Conservation (phyloP, 2,113 vertebrate species). For the Ciconia boyciana region DNA sequence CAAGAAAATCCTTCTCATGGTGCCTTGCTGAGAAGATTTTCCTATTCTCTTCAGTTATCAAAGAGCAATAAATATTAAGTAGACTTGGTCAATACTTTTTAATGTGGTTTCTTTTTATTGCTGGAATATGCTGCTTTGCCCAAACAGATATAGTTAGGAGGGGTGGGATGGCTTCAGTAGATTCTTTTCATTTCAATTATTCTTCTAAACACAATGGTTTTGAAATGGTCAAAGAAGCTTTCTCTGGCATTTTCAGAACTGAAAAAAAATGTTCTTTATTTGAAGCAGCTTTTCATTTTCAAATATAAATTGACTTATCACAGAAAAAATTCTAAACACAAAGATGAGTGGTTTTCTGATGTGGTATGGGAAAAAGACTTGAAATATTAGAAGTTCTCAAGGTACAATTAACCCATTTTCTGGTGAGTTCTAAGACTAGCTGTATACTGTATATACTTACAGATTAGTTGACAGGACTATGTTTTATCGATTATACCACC, state of each 20-base stretch:
- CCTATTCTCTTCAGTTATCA: conserved; percentile 37
- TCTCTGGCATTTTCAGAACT: conserved; percentile 8
- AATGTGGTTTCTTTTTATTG: conserved; percentile 42
- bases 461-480: neutral
- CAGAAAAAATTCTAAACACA: neutral
- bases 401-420: neutral
- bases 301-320: neutral
- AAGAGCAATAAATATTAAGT: conserved; percentile 35
- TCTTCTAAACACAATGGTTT: conserved; percentile 41
- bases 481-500: neutral
- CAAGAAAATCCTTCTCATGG: conserved; percentile 21
- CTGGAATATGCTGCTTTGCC: neutral
- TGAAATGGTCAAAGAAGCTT: conserved; percentile 46
- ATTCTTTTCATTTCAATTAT: conserved; percentile 33
- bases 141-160: conserved; percentile 33
- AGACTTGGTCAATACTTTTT: conserved; percentile 26
- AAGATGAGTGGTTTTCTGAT: neutral
- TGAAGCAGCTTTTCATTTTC: conserved; percentile 9
- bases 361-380: neutral
- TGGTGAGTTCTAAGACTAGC: neutral
- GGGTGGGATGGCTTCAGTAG: neutral
- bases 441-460: neutral
- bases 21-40: neutral
- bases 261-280: neutral
- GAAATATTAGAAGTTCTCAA: neutral